Evolutionary conservation across 2,888 invertebrate genomes (phyloP).

Genomic region (Silvanus unidentatus): DNA sequence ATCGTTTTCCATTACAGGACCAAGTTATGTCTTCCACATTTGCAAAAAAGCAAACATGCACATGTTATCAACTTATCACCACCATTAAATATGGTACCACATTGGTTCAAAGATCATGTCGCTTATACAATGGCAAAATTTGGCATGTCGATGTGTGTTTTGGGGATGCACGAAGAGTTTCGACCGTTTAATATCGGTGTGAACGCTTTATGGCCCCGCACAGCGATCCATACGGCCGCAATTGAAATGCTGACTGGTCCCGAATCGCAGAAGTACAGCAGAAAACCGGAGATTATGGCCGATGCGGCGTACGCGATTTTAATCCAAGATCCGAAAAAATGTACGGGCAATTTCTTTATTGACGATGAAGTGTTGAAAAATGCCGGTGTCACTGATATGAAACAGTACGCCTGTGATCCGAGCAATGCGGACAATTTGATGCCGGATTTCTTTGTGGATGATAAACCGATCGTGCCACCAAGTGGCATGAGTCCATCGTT

Average conservation of each 20-base stretch:
- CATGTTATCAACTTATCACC: conserved; percentile 95
- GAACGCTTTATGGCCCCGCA: conserved; percentile 91
- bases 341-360: conserved; percentile 85
- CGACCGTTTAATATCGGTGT: conserved; percentile 77
- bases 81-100: conserved; percentile 80
- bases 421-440: conserved; percentile 55
- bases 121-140: conserved; percentile 99
- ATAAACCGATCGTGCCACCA: conserved; percentile 14
- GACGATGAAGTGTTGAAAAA: conserved; percentile 81
- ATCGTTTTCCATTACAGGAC: conserved; percentile 56
- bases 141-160: conserved; percentile 97
- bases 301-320: conserved; percentile 86
- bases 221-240: conserved; percentile 80
- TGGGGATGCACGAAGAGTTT: conserved; percentile 96
- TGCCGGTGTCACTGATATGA: conserved; percentile 77
- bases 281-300: conserved; percentile 79
- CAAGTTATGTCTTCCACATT: conserved; percentile 79
- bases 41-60: conserved; percentile 81
- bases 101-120: conserved; percentile 88
- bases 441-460: conserved; percentile 84
- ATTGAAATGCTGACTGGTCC: conserved; percentile 77
- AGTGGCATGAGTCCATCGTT: neutral
- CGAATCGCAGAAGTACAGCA: conserved; percentile 58
- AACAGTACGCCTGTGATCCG: conserved; percentile 78
- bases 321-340: conserved; percentile 66